Evolutionary conservation across 1,140 invertebrate genomes (phyloP).

Genomic region (Aporrectodea caliginosa): DNA sequence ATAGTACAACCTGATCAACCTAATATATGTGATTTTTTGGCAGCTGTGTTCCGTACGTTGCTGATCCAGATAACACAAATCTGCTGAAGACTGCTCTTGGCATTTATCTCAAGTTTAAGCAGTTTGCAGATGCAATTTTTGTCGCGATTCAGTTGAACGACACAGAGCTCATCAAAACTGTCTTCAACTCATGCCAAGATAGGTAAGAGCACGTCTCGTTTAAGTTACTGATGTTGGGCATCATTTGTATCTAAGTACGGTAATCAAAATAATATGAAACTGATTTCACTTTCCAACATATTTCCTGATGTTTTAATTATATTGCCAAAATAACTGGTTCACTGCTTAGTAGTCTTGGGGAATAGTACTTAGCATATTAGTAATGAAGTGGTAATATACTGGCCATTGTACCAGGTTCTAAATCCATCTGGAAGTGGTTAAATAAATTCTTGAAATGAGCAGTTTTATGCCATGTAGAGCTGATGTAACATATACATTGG

Average conservation of each 20-base stretch:
- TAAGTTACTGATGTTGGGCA: neutral
- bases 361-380: neutral
- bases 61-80: slow-evolving; percentile 91
- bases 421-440: no score
- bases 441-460: no score
- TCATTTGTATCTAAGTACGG: neutral
- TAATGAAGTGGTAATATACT: neutral
- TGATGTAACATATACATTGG: no score
- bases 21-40: no score
- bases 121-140: slow-evolving; percentile 87
- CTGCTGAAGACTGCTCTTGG: slow-evolving; percentile 80
- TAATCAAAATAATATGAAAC: no score
- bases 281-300: no score
- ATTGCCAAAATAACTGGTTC: no score
- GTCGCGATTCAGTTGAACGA: slow-evolving; percentile 95
- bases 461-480: no score
- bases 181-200: slow-evolving; percentile 82
- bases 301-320: no score
- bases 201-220: slow-evolving; percentile 63
- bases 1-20: no score
- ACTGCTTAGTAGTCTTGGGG: no score
- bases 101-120: slow-evolving; percentile 86
- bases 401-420: no score
- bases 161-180: slow-evolving; percentile 73
- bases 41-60: slow-evolving; percentile 95